A percentile compares a stretch with the other conserved stretches of the same genome.
phyloP scores from a whole-genome alignment of 1,140 invertebrate species.

The Monochamus saltuarius region DNA sequence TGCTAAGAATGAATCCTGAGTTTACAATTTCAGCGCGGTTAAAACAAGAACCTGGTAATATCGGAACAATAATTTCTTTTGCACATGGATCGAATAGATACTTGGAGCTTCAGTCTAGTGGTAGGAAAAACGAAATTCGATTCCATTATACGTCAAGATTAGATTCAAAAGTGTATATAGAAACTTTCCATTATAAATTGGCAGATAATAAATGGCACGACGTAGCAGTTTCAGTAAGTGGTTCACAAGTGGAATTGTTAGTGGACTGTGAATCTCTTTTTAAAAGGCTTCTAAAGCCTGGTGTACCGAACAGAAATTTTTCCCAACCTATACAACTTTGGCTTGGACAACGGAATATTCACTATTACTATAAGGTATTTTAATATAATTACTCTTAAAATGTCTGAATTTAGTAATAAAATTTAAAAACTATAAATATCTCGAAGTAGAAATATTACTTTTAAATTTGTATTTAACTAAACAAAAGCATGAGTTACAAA shows the following conservation, averaged over 20 bases:
- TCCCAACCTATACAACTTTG: constrained; percentile 72
- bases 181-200: constrained; percentile 83
- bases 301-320: constrained; percentile 73
- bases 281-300: constrained; percentile 65
- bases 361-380: constrained; percentile 41
- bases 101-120: constrained; percentile 88
- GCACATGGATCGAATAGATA: constrained; percentile 76
- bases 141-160: constrained; percentile 69
- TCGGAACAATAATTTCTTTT: constrained; percentile 79
- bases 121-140: constrained; percentile 80
- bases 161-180: constrained; percentile 67
- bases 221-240: constrained; percentile 78
- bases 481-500: too few species aligned
- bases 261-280: constrained; percentile 86
- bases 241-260: constrained; percentile 76
- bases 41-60: constrained; percentile 76
- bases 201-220: constrained; percentile 86
- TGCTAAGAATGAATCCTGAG: constrained; percentile 71
- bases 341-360: constrained; percentile 84
- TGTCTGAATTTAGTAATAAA: not conserved
- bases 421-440: too few species aligned
- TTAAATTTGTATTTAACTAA: too few species aligned
- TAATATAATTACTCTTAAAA: not conserved
- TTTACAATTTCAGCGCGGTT: constrained; percentile 78
- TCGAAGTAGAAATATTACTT: not conserved